Conservation (phyloP, 2,888 invertebrate genomes). For the Neoitamus cyanurus region DNA sequence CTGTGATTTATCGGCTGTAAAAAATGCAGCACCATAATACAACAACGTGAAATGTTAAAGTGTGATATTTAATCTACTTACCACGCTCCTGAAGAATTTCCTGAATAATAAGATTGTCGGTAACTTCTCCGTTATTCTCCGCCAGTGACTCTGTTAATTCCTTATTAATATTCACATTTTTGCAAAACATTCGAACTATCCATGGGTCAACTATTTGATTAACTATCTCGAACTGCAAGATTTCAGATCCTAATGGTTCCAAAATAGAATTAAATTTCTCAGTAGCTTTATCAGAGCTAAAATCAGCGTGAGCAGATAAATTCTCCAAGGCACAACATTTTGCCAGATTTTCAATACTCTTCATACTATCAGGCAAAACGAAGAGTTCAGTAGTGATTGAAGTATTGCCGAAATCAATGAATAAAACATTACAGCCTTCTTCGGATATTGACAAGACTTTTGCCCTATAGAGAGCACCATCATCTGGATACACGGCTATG, state of each 20-base stretch:
- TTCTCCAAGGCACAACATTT: slow-evolving; percentile 72
- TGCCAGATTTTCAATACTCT: slow-evolving; percentile 70
- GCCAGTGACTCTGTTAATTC: background rate
- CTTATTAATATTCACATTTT: background rate
- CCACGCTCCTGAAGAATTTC: background rate
- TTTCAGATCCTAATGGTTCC: slow-evolving; percentile 57
- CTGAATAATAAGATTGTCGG: background rate
- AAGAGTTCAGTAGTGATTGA: slow-evolving; percentile 70
- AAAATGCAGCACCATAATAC: background rate
- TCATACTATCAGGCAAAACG: slow-evolving; percentile 71
- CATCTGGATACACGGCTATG: slow-evolving; percentile 81
- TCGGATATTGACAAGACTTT: slow-evolving; percentile 80
- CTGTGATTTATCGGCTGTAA: background rate
- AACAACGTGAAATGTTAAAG: background rate
- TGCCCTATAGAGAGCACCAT: slow-evolving; percentile 90
- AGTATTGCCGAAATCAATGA: slow-evolving; percentile 77
- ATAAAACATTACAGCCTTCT: slow-evolving; percentile 78
- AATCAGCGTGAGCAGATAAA: slow-evolving; percentile 67
- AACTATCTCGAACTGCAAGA: slow-evolving; percentile 58
- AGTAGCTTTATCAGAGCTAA: slow-evolving; percentile 57
- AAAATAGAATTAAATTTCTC: slow-evolving; percentile 57
- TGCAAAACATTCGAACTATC: slow-evolving; percentile 54
- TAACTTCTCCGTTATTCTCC: background rate
- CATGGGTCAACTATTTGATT: slow-evolving; percentile 56
- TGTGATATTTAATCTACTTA: background rate